These are phyloP conservation scores for Riparia riparia DNA, from an alignment of 2,113 vertebrate species.

Conservation along the genomic window DNA sequence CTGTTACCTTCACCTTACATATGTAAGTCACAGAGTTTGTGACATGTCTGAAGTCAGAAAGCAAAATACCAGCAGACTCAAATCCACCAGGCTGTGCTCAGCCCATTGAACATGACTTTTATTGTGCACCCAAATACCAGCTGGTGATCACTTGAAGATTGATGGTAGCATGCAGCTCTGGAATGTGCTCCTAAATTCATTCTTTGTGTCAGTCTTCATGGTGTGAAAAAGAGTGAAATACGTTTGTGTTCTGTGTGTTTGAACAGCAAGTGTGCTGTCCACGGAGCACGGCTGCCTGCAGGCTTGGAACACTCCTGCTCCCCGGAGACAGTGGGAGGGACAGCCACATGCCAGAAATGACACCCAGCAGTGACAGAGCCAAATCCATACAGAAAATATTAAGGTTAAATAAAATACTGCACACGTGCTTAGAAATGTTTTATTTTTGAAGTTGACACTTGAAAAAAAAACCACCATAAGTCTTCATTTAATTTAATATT, in stretches of 20 bases:
- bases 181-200: constrained; percentile 64
- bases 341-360: background rate
- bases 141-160: constrained; percentile 58
- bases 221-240: constrained; percentile 27
- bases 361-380: background rate
- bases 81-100: background rate
- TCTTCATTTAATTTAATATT: background rate
- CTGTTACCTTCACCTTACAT: background rate
- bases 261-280: background rate
- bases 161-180: constrained; percentile 54
- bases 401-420: background rate
- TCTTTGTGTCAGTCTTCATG: constrained; percentile 49
- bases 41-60: background rate
- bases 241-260: background rate
- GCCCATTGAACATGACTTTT: constrained; percentile 41
- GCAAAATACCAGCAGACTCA: background rate
- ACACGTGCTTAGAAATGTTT: background rate
- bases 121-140: constrained; percentile 45
- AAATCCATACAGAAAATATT: background rate
- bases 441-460: background rate
- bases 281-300: accelerated
- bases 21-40: background rate
- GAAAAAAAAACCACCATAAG: background rate
- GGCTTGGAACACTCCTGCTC: background rate
- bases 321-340: background rate